phyloP scores from a whole-genome alignment of 1,140 invertebrate genomes.

The Pogonognathellus flavescens region DNA sequence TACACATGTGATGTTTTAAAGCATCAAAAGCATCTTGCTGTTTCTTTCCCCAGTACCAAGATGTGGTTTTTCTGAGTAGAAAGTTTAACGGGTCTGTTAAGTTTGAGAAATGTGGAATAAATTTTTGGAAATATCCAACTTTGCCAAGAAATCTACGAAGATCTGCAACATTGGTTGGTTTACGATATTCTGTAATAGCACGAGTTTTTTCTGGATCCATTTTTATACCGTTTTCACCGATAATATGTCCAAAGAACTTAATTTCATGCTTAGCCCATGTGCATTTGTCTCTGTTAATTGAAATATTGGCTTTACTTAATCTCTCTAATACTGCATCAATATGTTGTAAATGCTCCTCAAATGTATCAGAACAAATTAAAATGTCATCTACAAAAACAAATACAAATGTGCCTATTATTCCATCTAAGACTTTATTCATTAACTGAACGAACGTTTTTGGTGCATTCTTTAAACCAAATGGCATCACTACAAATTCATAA shows the following conservation, averaged over 20 bases:
- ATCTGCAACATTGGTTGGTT: conserved; percentile 36
- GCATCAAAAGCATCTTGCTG: conserved; percentile 63
- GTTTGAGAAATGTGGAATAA: conserved; percentile 63
- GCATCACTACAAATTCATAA: conserved; percentile 68
- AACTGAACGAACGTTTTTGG: conserved; percentile 69
- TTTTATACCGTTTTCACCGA: conserved; percentile 68
- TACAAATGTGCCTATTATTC: conserved; percentile 57
- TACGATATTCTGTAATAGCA: conserved; percentile 66
- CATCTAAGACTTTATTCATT: conserved; percentile 68
- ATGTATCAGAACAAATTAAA: conserved; percentile 67
- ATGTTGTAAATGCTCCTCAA: conserved; percentile 69
- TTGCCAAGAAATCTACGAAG: conserved; percentile 68
- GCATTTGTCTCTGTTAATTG: conserved; percentile 71
- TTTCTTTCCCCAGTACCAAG: conserved; percentile 55
- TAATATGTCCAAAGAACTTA: conserved; percentile 69
- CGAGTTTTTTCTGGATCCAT: conserved; percentile 68
- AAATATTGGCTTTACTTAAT: conserved; percentile 69
- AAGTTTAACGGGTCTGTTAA: conserved; percentile 59
- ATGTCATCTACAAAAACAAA: conserved; percentile 72
- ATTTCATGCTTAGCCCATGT: conserved; percentile 71
- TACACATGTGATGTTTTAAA: conserved; percentile 52
- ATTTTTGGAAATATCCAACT: conserved; percentile 63
- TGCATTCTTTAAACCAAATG: conserved; percentile 70
- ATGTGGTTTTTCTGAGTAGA: conserved; percentile 46
- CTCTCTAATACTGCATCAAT: conserved; percentile 69